Percentiles rank a stretch among this genome's conserved stretches.
phyloP scores from a whole-genome alignment of 1,140 invertebrate genomes.

The Dufourea novaeangliae region DNA sequence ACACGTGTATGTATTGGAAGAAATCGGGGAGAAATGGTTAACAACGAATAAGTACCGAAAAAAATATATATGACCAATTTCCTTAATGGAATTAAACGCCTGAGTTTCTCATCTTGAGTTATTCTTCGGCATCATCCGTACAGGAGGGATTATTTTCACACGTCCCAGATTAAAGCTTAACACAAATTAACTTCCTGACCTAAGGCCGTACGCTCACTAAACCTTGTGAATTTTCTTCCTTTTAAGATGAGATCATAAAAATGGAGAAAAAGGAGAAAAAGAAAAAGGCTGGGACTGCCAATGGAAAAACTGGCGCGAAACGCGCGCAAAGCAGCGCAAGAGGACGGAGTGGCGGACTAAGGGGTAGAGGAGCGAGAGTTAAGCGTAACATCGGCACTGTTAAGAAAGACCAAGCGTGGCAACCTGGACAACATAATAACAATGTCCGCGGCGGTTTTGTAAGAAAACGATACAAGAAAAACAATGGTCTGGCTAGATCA shows the following conservation, averaged over 20 bases:
- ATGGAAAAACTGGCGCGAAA: constrained; percentile 63
- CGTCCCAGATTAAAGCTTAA: constrained; percentile 50
- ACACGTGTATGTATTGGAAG: constrained; percentile 10
- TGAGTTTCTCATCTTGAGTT: constrained; percentile 24
- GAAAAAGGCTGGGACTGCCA: constrained; percentile 71
- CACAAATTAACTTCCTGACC: constrained; percentile 46
- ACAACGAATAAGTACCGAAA: constrained; percentile 9
- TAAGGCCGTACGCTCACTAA: constrained; percentile 73
- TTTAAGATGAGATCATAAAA: constrained; percentile 82
- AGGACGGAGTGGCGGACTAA: constrained; percentile 50
- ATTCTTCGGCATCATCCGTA: constrained; percentile 9
- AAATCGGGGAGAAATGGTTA: constrained; percentile 21
- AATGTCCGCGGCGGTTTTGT: constrained; percentile 66
- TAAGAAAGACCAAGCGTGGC: constrained; percentile 61
- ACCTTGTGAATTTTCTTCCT: constrained; percentile 76
- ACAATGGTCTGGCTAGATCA: constrained; percentile 60
- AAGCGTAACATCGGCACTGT: constrained; percentile 43
- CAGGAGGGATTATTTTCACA: constrained; percentile 39
- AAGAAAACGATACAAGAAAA: constrained; percentile 73
- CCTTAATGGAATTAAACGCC: constrained; percentile 13
- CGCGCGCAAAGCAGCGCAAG: constrained; percentile 50
- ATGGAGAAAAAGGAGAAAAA: constrained; percentile 79
- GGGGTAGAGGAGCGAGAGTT: constrained; percentile 58
- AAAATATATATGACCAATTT: constrained; percentile 5
- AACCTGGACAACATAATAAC: constrained; percentile 35